These are phyloP conservation scores for Tringa solitaria DNA, from an alignment of 2,113 vertebrate genomes.

Conservation along the genomic window DNA sequence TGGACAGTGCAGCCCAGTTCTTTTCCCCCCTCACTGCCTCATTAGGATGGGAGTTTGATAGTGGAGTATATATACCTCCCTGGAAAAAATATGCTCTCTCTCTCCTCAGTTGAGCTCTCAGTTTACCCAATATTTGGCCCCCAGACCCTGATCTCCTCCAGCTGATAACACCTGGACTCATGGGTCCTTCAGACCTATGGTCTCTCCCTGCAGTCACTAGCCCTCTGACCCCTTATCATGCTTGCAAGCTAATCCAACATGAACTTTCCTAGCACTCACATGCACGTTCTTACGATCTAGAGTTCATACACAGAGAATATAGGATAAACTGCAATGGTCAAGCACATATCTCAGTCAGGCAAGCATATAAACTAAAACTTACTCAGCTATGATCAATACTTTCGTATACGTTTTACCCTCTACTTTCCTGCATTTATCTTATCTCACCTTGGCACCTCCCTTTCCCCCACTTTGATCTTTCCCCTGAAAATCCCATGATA, in stretches of 20 bases:
- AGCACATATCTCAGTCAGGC: background rate
- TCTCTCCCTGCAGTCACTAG: background rate
- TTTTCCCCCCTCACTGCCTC: background rate
- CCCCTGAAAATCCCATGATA: background rate
- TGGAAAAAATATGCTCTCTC: background rate
- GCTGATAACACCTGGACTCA: background rate
- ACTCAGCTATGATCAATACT: background rate
- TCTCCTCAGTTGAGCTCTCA: background rate
- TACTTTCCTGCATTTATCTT: background rate
- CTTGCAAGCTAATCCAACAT: background rate
- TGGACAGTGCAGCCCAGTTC: fast-evolving
- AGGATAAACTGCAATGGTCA: background rate
- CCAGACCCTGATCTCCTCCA: background rate
- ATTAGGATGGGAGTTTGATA: background rate
- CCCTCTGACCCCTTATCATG: background rate
- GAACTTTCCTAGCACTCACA: background rate
- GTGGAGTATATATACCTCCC: background rate
- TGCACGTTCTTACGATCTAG: no score
- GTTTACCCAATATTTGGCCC: background rate
- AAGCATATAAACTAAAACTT: background rate
- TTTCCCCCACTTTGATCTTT: background rate
- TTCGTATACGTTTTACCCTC: background rate
- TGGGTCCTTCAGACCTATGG: background rate
- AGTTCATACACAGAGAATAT: background rate
- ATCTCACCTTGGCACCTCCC: background rate